A percentile compares a stretch with the other conserved stretches of the same genome.
phyloP scores from a whole-genome alignment of 2,797 vertebrate genomes.

The Melopsittacus undulatus region DNA sequence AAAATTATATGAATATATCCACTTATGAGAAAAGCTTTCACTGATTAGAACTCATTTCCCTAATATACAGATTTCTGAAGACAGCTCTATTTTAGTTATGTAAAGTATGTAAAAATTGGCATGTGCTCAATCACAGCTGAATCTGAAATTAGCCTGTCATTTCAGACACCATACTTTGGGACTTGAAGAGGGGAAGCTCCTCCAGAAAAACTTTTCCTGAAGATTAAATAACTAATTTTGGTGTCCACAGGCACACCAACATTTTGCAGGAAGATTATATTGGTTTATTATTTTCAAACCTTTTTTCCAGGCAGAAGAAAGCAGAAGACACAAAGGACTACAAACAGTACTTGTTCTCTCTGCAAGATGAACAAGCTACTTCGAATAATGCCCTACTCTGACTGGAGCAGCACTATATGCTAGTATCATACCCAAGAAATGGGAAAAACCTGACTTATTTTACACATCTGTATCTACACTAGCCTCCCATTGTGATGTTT shows the following conservation, averaged over 20 bases:
- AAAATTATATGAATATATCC: conserved; percentile 66
- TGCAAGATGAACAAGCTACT: background rate
- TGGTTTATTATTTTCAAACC: background rate
- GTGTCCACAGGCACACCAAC: background rate
- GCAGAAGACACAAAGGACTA: background rate
- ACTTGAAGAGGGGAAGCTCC: conserved; percentile 36
- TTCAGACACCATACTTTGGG: conserved; percentile 66
- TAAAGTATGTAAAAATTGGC: conserved; percentile 77
- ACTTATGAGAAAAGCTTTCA: conserved; percentile 68
- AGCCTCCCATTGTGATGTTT: background rate
- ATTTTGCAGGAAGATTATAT: background rate
- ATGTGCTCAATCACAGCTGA: conserved; percentile 79
- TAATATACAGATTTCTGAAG: conserved; percentile 76
- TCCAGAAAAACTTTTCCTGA: conserved; percentile 49
- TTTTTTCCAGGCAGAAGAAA: conserved; percentile 8
- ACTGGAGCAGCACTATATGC: background rate
- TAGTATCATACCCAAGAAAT: background rate
- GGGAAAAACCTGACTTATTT: background rate
- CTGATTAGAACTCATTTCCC: conserved; percentile 76
- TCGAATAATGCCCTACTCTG: background rate
- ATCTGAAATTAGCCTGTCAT: conserved; percentile 81
- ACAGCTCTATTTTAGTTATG: conserved; percentile 82
- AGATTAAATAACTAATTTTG: conserved; percentile 24
- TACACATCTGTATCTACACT: background rate
- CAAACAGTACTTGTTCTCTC: background rate